Evolutionary conservation across 2,888 invertebrate genomes (phyloP).

Genomic region (Drosophila longiperda): DNA sequence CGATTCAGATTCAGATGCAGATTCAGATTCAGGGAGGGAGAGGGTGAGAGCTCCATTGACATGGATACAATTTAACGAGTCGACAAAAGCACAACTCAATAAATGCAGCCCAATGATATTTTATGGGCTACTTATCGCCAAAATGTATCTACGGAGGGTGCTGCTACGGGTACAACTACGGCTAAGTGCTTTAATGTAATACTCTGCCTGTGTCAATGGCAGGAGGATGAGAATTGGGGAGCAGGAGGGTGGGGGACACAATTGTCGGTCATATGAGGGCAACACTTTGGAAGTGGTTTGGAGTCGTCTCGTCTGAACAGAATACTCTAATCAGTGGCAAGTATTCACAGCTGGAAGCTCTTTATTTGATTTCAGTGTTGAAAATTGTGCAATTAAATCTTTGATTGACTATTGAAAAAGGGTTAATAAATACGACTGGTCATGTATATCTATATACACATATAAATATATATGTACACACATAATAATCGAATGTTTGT

Average conservation of each 20-base stretch:
- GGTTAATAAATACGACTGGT: slow-evolving; percentile 53
- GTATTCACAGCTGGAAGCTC: slow-evolving; percentile 27
- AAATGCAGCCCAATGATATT: slow-evolving; percentile 63
- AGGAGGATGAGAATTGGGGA: not conserved
- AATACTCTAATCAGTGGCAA: slow-evolving; percentile 64
- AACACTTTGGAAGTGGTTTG: slow-evolving; percentile 20
- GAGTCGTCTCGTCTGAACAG: slow-evolving; percentile 7
- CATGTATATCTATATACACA: not conserved
- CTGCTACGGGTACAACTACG: slow-evolving; percentile 23
- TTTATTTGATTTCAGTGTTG: slow-evolving; percentile 51
- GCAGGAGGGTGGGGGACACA: slow-evolving; percentile 7
- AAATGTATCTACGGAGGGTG: slow-evolving; percentile 47
- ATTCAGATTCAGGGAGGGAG: not conserved
- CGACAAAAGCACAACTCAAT: slow-evolving; percentile 68
- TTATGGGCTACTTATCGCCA: slow-evolving; percentile 69
- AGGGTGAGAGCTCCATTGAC: slow-evolving; percentile 34
- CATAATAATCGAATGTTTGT: slow-evolving; percentile 11
- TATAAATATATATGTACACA: slow-evolving; percentile 1
- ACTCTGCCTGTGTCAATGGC: not conserved
- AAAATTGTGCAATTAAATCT: slow-evolving; percentile 57
- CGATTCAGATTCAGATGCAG: slow-evolving; percentile 1
- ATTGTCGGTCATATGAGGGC: slow-evolving; percentile 62
- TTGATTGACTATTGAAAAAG: slow-evolving; percentile 60
- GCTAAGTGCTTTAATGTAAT: slow-evolving; percentile 36
- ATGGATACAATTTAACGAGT: slow-evolving; percentile 60